Evolutionary conservation across 2,113 vertebrate species (phyloP).

Genomic region (Nematolebias whitei): DNA sequence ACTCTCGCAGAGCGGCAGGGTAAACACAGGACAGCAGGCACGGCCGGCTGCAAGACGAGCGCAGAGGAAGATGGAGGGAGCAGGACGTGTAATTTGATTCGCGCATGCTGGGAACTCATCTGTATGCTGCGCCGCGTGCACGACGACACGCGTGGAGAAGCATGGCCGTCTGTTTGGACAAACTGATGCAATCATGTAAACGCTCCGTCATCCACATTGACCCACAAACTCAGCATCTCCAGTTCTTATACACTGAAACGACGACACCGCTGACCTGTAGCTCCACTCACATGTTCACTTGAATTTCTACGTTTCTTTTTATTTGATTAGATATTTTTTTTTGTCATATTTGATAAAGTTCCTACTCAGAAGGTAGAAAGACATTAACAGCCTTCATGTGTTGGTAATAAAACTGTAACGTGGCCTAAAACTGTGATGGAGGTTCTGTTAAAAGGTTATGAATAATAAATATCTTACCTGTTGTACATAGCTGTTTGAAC

Average conservation of each 20-base stretch:
- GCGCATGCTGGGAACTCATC: slow-evolving; percentile 52
- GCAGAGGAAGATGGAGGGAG: slow-evolving; percentile 30
- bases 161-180: slow-evolving; percentile 27
- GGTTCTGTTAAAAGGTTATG: no score
- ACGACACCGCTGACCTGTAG: not conserved
- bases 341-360: no score
- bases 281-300: no score
- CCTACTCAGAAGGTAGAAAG: no score
- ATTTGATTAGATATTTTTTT: no score
- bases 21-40: slow-evolving; percentile 18
- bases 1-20: slow-evolving; percentile 21
- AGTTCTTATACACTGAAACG: not conserved
- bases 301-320: no score
- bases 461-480: no score
- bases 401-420: no score
- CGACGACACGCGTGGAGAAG: slow-evolving; percentile 18
- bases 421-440: no score
- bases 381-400: no score
- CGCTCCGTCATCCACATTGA: slow-evolving; percentile 37
- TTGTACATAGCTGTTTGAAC: no score
- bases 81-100: slow-evolving; percentile 50
- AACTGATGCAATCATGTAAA: slow-evolving; percentile 46
- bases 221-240: slow-evolving; percentile 11
- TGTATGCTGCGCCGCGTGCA: slow-evolving; percentile 31
- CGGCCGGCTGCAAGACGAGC: slow-evolving; percentile 31